A percentile compares a stretch with the other conserved stretches of the same genome.
These are phyloP conservation scores for Oreochromis grahami DNA, from an alignment of 2,797 vertebrate genomes.

Conservation along the genomic window DNA sequence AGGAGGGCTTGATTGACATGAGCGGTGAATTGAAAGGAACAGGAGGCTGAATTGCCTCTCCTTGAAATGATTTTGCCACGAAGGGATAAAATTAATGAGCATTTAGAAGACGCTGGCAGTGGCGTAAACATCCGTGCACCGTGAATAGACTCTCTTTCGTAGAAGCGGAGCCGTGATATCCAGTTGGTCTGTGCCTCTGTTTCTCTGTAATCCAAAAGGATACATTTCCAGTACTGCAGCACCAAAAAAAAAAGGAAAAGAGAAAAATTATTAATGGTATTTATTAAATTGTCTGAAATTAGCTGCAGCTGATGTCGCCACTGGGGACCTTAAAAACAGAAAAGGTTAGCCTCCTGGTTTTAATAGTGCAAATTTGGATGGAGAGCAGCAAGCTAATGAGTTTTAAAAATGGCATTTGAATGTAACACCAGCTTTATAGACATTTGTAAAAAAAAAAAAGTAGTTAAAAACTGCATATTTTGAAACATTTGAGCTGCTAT, in stretches of 20 bases:
- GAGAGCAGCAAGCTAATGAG: neutral
- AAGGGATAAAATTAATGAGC: conserved; percentile 98
- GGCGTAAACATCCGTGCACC: conserved; percentile 92
- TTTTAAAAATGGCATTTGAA: neutral
- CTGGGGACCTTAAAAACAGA: conserved; percentile 31
- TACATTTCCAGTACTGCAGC: conserved; percentile 20
- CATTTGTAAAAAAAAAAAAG: neutral
- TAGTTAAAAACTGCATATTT: neutral
- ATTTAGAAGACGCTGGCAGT: conserved; percentile 89
- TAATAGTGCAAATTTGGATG: conserved; percentile 16
- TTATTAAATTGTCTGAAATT: conserved; percentile 57
- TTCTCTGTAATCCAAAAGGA: conserved; percentile 42
- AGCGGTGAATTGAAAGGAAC: conserved; percentile 99
- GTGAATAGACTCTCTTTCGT: conserved; percentile 74
- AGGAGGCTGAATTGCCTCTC: conserved; percentile 94
- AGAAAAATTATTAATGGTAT: conserved; percentile 39
- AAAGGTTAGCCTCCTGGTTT: conserved; percentile 14
- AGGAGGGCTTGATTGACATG: conserved; percentile 94
- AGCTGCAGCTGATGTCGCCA: conserved; percentile 37
- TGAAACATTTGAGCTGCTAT: neutral
- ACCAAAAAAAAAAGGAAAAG: neutral
- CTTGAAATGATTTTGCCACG: conserved; percentile 95
- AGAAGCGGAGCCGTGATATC: conserved; percentile 71
- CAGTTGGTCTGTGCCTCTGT: conserved; percentile 39
- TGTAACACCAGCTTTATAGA: neutral